A percentile compares a stretch with the other conserved stretches of the same genome.
Conservation (phyloP, 2,113 vertebrate genomes). For the Rissa tridactyla region DNA sequence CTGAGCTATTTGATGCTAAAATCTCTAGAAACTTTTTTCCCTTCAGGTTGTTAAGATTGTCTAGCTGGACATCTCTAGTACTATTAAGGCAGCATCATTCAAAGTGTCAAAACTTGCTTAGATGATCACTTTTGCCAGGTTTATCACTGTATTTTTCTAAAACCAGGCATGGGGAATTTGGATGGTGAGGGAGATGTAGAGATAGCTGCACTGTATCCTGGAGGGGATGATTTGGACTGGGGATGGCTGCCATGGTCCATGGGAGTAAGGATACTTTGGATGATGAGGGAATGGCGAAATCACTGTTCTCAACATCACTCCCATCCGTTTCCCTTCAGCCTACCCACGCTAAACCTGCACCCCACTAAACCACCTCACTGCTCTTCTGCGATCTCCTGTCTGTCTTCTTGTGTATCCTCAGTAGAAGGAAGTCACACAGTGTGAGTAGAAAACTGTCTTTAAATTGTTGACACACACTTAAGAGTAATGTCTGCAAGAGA, state of each 20-base stretch:
- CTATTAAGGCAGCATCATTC: not conserved
- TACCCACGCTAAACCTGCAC: not conserved
- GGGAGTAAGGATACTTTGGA: not conserved
- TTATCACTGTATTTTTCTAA: not conserved
- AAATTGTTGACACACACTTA: not conserved
- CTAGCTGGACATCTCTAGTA: not conserved
- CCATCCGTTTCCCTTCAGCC: not conserved
- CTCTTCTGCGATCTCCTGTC: not conserved
- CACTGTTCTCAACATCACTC: rapidly evolving
- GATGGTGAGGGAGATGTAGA: not conserved
- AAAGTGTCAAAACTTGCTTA: not conserved
- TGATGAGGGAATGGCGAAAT: not conserved
- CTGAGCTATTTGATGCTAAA: not conserved
- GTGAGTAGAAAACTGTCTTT: not conserved
- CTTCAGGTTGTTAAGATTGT: not conserved
- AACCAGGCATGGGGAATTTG: not conserved
- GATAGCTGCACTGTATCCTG: not conserved
- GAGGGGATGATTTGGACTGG: not conserved
- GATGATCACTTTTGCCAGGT: not conserved
- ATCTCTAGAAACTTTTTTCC: not conserved
- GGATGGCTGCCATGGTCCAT: not conserved
- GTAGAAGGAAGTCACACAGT: not conserved
- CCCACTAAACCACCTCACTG: not conserved
- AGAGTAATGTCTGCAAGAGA: not conserved
- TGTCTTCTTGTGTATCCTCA: not conserved